Base-by-base conservation (phyloP, 2,888 invertebrate genomes). In the Trisateles emortualis region DNA sequence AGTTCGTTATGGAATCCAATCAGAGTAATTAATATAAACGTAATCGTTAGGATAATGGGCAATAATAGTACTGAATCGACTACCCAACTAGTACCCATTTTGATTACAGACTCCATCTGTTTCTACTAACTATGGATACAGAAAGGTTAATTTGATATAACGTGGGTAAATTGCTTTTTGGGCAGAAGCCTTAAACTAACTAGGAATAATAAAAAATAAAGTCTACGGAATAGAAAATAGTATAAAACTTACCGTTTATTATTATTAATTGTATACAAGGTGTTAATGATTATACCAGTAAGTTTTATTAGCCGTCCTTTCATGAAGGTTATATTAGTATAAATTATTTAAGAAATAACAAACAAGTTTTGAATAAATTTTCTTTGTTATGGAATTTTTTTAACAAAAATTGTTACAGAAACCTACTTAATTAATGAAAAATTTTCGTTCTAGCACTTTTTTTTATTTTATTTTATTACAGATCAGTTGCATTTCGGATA, bases 11-110 rank as follows among this genome's bases (percentile, higher is more conserved):
- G 62, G 58, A 61, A 62, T 64, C 66, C 72, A 72, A 76, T 72
- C 71, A 68, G 52, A 68, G 64, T 77, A 74, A 79, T 79, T 82
- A 79, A 75, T 79, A 74, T 79, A 72, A 76, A 75, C 68, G 72
- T 73, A 72, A 74, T 76, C 72, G 78, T 78, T 78, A 73, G 72
- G 61, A 68, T 75, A 78, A 79, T 77, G 61, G 76, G 42, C 72
- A 58, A 68, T 80, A 75, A 79, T 79, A 72, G 74, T 72, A 64
- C 59, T 59, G 51, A 45, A 52, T 52, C 50, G 53, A 50, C 58
- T 51, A 52, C 54, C 22, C 48, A 22, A 29, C 17, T 30, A 44
- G 48, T 41, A 45, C 30, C 44, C 48, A 35, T 40, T 49, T 44
- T 49, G 48, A 54, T 49, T 54, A 44, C 44, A 67, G 67, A 63